Evolutionary conservation across 2,113 vertebrate species (phyloP).

Genomic region (Carollia perspicillata): DNA sequence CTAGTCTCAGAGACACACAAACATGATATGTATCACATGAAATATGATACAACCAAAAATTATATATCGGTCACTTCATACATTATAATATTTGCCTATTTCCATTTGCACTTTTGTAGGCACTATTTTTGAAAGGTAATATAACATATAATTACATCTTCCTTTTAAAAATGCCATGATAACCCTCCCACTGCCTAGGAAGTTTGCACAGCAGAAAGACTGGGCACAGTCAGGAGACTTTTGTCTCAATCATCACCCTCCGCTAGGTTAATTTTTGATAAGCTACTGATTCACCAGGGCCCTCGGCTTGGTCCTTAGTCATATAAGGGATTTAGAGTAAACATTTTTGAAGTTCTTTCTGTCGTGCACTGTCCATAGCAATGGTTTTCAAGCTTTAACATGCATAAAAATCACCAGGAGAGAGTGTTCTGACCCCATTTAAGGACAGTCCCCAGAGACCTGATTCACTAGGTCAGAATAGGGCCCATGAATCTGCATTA

Average conservation of each 20-base stretch:
- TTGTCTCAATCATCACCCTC: not conserved
- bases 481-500: not conserved
- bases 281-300: slow-evolving; percentile 11
- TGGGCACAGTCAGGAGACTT: not conserved
- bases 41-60: slow-evolving; percentile 35
- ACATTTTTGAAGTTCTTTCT: not conserved
- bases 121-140: not conserved
- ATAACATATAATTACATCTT: not conserved
- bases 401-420: not conserved
- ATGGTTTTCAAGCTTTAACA: not conserved
- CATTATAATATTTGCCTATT: not conserved
- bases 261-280: not conserved
- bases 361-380: not conserved
- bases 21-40: slow-evolving; percentile 5
- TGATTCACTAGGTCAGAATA: not conserved
- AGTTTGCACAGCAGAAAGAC: not conserved
- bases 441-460: not conserved
- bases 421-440: not conserved
- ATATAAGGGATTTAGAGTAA: not conserved
- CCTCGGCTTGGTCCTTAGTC: not conserved
- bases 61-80: not conserved
- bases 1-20: slow-evolving; percentile 34
- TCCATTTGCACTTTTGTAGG: not conserved
- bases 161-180: not conserved
- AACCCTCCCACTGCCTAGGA: slow-evolving; percentile 5